These are phyloP conservation scores for Eristalis arbustorum DNA, from an alignment of 2,888 invertebrate species.

Conservation along the genomic window DNA sequence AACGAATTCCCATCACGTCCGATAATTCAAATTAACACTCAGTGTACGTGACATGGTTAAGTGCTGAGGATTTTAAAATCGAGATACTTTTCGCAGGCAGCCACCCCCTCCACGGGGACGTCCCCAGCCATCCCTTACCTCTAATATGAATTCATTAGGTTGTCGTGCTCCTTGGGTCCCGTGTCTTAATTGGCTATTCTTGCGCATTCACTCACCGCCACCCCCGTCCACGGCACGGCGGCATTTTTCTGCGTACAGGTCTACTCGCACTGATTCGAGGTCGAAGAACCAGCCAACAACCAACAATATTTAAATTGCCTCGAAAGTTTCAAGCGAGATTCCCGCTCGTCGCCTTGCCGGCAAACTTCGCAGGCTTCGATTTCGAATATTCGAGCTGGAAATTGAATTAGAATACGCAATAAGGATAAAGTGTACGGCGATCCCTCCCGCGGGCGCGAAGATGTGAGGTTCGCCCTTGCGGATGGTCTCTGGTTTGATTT, in stretches of 20 bases:
- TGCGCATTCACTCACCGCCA: constrained; percentile 3
- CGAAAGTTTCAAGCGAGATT: constrained; percentile 26
- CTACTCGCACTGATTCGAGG: constrained; percentile 31
- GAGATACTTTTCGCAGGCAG: constrained; percentile 7
- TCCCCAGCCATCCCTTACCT: constrained; percentile 39
- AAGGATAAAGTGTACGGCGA: neutral
- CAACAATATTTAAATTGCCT: constrained; percentile 57
- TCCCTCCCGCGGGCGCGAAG: neutral
- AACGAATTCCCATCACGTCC: constrained; percentile 75
- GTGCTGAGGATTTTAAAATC: constrained; percentile 65
- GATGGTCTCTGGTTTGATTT: constrained; percentile 49
- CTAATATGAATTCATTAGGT: constrained; percentile 66
- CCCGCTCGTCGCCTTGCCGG: constrained; percentile 8
- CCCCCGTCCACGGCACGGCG: neutral
- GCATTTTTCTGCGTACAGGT: constrained; percentile 5
- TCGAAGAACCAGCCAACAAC: neutral
- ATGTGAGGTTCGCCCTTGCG: constrained; percentile 26
- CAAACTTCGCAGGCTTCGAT: constrained; percentile 30
- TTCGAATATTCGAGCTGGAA: constrained; percentile 43
- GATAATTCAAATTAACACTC: constrained; percentile 79
- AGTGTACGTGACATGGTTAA: constrained; percentile 70
- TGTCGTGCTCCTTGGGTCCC: constrained; percentile 47
- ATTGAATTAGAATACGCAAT: constrained; percentile 50
- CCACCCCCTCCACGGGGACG: neutral
- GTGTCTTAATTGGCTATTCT: constrained; percentile 61